Conservation (phyloP, 2,888 invertebrate species). For the Dioctria rufipes region DNA sequence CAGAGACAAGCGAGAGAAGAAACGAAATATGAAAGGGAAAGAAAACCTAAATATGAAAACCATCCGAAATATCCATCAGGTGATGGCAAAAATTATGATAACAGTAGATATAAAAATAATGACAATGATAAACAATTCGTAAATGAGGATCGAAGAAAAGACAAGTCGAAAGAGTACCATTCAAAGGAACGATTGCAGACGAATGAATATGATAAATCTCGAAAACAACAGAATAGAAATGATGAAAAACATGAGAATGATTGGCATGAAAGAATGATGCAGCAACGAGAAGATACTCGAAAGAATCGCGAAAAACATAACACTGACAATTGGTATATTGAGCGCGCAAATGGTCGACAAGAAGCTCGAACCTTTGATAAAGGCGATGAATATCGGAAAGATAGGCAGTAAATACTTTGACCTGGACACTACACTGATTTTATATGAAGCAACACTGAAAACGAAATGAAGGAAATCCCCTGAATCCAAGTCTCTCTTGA, state of each 20-base stretch:
- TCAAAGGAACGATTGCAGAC: neutral
- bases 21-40: slow-evolving; percentile 31
- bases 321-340: slow-evolving; percentile 68
- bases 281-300: slow-evolving; percentile 65
- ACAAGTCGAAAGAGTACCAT: too few species aligned
- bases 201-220: neutral
- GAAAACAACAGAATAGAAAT: slow-evolving; percentile 34
- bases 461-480: neutral
- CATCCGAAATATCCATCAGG: slow-evolving; percentile 31
- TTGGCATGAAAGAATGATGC: slow-evolving; percentile 68
- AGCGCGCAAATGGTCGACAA: slow-evolving; percentile 67
- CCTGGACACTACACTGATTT: too few species aligned
- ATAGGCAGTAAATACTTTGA: too few species aligned
- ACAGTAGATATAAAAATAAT: too few species aligned
- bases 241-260: slow-evolving; percentile 60
- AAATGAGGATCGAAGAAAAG: neutral
- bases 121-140: too few species aligned
- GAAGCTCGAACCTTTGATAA: slow-evolving; percentile 62
- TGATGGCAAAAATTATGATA: slow-evolving; percentile 35
- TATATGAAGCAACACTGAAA: neutral
- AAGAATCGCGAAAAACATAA: slow-evolving; percentile 62
- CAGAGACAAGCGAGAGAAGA: slow-evolving; percentile 17
- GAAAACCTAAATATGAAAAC: slow-evolving; percentile 31
- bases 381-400: neutral
- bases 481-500: slow-evolving; percentile 6